phyloP scores from a whole-genome alignment of 2,113 vertebrate species.

The Chrysochloris asiatica region DNA sequence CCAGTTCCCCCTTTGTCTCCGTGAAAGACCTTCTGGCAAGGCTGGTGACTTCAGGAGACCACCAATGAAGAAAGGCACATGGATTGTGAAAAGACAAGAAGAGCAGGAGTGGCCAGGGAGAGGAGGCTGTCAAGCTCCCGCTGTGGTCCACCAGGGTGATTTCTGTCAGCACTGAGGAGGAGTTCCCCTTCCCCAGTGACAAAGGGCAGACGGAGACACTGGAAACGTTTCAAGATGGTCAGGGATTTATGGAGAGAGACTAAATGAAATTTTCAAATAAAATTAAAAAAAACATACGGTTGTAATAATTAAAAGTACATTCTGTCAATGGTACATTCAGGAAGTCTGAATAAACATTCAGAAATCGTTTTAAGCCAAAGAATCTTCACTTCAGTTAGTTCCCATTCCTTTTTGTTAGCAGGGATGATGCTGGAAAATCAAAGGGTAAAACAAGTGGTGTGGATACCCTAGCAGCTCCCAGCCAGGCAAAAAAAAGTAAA shows the following conservation, averaged over 20 bases:
- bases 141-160: background rate
- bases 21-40: constrained; percentile 60
- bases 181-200: background rate
- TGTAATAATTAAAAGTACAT: background rate
- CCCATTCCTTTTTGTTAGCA: background rate
- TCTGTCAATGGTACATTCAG: background rate
- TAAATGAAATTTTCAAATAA: background rate
- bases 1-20: constrained; percentile 64
- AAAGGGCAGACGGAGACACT: background rate
- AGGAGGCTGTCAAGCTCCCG: background rate
- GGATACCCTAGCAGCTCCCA: too few species aligned
- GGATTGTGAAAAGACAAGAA: background rate
- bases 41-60: constrained; percentile 64
- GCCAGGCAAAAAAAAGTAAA: background rate
- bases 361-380: constrained; percentile 14
- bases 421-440: background rate
- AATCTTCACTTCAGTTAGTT: background rate
- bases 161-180: background rate
- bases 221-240: background rate
- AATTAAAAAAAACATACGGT: background rate
- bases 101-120: background rate
- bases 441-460: background rate
- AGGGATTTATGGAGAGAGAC: background rate
- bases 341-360: background rate
- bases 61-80: constrained; percentile 58